Percentiles rank a stretch among this genome's conserved stretches.
These are phyloP conservation scores for Ictalurus furcatus DNA, from an alignment of 2,113 vertebrate species.

Conservation along the genomic window DNA sequence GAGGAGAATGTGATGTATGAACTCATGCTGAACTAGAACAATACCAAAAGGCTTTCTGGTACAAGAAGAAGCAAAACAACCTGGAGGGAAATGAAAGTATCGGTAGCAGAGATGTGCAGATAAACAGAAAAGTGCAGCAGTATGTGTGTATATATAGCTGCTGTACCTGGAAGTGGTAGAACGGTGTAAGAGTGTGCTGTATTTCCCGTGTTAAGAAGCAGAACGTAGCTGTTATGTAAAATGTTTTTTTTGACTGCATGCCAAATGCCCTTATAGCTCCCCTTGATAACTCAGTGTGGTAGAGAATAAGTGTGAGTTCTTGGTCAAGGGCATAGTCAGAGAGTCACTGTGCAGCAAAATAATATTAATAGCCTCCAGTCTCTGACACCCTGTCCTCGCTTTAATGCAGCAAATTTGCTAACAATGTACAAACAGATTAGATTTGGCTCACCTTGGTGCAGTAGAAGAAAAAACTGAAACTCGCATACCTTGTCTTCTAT, in stretches of 20 bases:
- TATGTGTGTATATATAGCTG: slow-evolving; percentile 24
- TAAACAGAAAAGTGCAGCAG: background rate
- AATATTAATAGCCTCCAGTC: slow-evolving; percentile 25
- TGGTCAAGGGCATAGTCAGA: slow-evolving; percentile 16
- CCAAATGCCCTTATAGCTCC: slow-evolving; percentile 22
- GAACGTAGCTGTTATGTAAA: slow-evolving; percentile 21
- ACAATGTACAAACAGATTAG: background rate
- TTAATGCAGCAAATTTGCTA: slow-evolving; percentile 18
- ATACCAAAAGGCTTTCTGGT: background rate
- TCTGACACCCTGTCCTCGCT: background rate
- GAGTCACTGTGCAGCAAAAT: slow-evolving; percentile 20
- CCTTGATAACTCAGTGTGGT: background rate
- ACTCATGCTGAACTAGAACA: background rate
- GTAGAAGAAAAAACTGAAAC: background rate
- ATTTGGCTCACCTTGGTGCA: background rate
- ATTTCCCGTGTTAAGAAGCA: slow-evolving; percentile 13
- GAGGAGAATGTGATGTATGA: background rate
- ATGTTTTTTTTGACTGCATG: slow-evolving; percentile 26
- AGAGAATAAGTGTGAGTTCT: slow-evolving; percentile 20
- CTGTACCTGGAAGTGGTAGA: slow-evolving; percentile 33
- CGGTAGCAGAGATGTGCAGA: background rate
- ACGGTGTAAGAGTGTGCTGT: background rate
- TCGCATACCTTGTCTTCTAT: background rate
- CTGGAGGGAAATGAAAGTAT: background rate
- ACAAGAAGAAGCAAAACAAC: background rate